Conservation (phyloP, 2,888 invertebrate genomes). For the Graphium colonna region DNA sequence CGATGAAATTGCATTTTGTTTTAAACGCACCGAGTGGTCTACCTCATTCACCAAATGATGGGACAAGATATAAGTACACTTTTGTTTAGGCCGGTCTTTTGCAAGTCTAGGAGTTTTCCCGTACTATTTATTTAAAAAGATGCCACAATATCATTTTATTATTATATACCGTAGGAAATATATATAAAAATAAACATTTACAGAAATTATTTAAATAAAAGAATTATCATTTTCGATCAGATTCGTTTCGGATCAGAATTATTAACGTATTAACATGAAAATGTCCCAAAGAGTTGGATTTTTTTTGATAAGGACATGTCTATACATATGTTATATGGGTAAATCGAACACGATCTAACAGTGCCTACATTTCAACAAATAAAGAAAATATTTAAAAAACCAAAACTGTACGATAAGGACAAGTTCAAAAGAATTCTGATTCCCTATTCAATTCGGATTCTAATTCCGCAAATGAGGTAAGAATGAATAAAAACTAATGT, state of each 20-base stretch:
- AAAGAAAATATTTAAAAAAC: background rate
- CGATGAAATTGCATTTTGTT: no score
- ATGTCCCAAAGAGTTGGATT: background rate
- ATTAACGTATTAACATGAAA: background rate
- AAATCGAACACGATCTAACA: background rate
- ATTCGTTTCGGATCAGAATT: background rate
- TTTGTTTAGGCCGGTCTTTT: no score
- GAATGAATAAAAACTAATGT: slow-evolving; percentile 5
- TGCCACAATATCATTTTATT: no score
- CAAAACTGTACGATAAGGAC: background rate
- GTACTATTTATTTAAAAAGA: no score
- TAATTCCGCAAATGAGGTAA: background rate
- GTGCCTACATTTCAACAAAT: background rate
- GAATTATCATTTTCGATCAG: background rate
- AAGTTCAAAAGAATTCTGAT: background rate
- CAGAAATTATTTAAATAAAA: no score
- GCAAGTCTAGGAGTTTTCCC: no score
- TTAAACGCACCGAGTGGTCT: no score
- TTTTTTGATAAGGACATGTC: background rate
- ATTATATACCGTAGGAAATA: no score
- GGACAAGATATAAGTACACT: no score
- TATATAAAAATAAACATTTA: no score
- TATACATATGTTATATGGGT: background rate
- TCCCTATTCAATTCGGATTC: background rate
- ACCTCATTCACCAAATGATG: no score